Percentiles rank a stretch among this genome's conserved stretches.
phyloP scores from a whole-genome alignment of 2,797 vertebrate genomes.

The Poecilia wingei region DNA sequence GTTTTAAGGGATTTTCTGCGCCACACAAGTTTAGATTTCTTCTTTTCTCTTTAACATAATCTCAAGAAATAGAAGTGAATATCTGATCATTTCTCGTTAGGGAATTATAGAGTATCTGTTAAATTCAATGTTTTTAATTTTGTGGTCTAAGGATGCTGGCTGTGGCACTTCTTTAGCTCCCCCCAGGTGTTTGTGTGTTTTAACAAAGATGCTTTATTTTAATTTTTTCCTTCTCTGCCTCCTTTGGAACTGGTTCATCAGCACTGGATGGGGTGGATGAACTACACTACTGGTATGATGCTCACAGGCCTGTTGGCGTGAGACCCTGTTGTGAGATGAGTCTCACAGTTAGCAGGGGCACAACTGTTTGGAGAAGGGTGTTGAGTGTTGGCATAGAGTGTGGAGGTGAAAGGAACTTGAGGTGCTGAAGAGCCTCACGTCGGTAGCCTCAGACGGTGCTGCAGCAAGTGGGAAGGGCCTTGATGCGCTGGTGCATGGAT shows the following conservation, averaged over 20 bases:
- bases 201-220: constrained; percentile 41
- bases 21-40: not conserved
- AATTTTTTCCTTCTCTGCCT: constrained; percentile 16
- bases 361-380: constrained; percentile 62
- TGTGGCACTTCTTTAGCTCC: constrained; percentile 27
- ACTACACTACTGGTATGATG: constrained; percentile 41
- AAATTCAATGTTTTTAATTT: not conserved
- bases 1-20: not conserved
- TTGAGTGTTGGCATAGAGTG: constrained; percentile 68
- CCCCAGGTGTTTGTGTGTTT: constrained; percentile 28
- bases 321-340: constrained; percentile 70
- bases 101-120: not conserved
- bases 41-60: not conserved
- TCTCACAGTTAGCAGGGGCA: constrained; percentile 68
- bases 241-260: constrained; percentile 38
- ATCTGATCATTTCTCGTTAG: not conserved
- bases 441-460: constrained; percentile 48
- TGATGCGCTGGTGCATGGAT: constrained; percentile 73
- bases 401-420: constrained; percentile 64
- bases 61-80: not conserved
- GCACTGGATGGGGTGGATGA: constrained; percentile 20
- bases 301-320: constrained; percentile 67
- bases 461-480: constrained; percentile 47
- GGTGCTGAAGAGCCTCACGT: constrained; percentile 50
- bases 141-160: constrained; percentile 34